A percentile compares a stretch with the other conserved stretches of the same genome.
Evolutionary conservation across 2,113 vertebrate genomes (phyloP).

Genomic region (Tachycineta bicolor): DNA sequence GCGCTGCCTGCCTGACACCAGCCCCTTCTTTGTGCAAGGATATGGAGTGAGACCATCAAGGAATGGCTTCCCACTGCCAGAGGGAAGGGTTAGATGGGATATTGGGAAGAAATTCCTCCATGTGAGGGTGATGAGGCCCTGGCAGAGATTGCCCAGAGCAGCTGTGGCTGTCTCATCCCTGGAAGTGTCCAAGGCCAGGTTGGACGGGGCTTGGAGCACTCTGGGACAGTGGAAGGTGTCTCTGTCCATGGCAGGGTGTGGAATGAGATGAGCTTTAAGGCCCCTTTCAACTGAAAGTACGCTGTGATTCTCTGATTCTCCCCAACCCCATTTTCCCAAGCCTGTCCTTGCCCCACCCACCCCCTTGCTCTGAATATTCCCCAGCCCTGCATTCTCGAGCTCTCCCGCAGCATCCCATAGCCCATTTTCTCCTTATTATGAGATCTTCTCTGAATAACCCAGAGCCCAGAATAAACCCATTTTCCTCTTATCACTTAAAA

Average conservation of each 20-base stretch:
- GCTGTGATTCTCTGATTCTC: not conserved
- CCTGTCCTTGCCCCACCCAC: not conserved
- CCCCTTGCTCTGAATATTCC: not conserved
- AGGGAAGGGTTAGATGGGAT: not conserved
- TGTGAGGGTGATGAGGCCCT: accelerated
- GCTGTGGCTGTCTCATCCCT: not conserved
- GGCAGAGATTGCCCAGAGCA: accelerated
- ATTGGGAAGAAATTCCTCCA: not conserved
- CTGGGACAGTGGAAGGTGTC: not conserved
- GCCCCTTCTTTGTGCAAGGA: not conserved
- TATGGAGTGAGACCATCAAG: not conserved
- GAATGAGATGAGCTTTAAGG: not conserved
- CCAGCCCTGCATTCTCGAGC: not conserved
- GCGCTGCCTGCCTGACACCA: accelerated
- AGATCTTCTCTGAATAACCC: not conserved
- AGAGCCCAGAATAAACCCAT: not conserved
- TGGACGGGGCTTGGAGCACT: accelerated
- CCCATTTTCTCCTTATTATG: not conserved
- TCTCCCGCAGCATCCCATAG: not conserved
- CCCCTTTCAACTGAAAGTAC: not conserved
- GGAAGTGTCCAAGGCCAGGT: not conserved
- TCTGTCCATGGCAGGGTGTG: not conserved
- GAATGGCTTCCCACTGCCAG: not conserved
- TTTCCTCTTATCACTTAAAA: not conserved
- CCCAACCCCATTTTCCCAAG: not conserved